phyloP scores from a whole-genome alignment of 2,113 vertebrate genomes.

The Myotis lucifugus region DNA sequence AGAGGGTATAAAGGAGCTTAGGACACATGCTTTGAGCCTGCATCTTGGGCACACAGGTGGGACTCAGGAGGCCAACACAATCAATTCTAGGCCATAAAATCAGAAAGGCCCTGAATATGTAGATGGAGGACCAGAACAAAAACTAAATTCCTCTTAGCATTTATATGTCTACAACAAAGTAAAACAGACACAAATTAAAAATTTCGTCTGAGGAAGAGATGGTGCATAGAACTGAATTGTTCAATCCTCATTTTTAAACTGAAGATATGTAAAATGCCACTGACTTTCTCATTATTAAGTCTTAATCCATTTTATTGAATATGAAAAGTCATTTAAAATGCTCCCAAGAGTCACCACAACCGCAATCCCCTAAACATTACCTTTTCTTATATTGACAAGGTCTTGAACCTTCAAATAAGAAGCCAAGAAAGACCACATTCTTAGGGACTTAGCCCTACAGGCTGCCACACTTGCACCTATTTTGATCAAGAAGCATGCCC shows the following conservation, averaged over 20 bases:
- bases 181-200: background rate
- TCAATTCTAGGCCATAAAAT: background rate
- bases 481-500: background rate
- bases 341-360: background rate
- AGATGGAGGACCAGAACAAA: background rate
- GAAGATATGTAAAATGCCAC: background rate
- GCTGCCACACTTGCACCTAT: background rate
- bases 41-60: background rate
- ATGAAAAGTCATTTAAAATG: background rate
- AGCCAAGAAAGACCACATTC: background rate
- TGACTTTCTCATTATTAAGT: background rate
- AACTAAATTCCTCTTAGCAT: background rate
- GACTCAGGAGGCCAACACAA: background rate
- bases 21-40: background rate
- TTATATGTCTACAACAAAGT: background rate
- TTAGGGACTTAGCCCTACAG: background rate
- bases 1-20: background rate
- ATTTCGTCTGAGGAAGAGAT: background rate
- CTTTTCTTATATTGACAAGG: background rate
- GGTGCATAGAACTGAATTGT: background rate
- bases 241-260: background rate
- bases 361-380: background rate
- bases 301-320: conserved; percentile 6
- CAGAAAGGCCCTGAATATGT: background rate
- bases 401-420: background rate